These are phyloP conservation scores for Sigmodon hispidus DNA, from an alignment of 2,113 vertebrate species.

Conservation along the genomic window DNA sequence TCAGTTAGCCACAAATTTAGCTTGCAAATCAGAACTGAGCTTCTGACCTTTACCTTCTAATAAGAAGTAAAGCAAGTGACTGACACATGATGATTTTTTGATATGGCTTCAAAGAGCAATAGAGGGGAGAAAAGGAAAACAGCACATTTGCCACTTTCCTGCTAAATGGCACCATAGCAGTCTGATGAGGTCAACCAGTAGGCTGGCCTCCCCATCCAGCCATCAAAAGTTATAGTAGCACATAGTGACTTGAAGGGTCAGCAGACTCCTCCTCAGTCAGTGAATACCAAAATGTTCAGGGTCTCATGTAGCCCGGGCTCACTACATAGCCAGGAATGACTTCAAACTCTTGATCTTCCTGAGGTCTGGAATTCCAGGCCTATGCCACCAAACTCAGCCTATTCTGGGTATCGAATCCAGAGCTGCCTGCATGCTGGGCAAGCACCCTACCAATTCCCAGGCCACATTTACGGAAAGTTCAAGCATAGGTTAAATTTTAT, in stretches of 20 bases:
- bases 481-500: not conserved
- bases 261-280: no score
- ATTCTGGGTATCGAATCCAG: not conserved
- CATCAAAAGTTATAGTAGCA: not conserved
- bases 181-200: accelerated
- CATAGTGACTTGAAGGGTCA: accelerated
- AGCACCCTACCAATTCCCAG: not conserved
- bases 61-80: slow-evolving; percentile 54
- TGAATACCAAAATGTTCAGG: not conserved
- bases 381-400: not conserved
- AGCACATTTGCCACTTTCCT: not conserved
- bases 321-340: not conserved
- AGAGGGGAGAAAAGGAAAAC: not conserved
- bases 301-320: not conserved
- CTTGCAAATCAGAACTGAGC: slow-evolving; percentile 63
- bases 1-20: slow-evolving; percentile 28
- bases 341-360: not conserved
- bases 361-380: not conserved
- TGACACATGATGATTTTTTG: not conserved
- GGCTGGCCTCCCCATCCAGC: not conserved
- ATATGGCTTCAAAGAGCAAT: slow-evolving; percentile 13
- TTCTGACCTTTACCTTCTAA: slow-evolving; percentile 72
- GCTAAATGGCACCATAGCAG: slow-evolving; percentile 24
- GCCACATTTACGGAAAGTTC: not conserved
- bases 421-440: not conserved